Conservation (phyloP, 2,113 vertebrate species). For the Tachysurus vachellii region DNA sequence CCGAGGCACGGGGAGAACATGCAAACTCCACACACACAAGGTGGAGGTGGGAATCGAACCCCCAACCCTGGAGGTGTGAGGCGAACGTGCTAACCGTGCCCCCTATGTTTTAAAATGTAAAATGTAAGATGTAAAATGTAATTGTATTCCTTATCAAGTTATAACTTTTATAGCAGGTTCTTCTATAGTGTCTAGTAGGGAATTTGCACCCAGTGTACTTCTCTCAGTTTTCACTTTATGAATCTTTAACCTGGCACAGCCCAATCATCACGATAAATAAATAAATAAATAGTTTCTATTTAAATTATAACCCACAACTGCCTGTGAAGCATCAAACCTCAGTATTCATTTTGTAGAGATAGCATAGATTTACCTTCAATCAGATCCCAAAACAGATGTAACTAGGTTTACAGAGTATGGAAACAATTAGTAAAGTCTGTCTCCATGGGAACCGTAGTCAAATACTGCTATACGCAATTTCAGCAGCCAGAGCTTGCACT, state of each 20-base stretch:
- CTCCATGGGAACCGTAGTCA: constrained; percentile 64
- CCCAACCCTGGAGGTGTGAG: too few species aligned
- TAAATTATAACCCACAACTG: background rate
- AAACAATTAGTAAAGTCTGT: constrained; percentile 67
- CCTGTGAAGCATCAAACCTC: background rate
- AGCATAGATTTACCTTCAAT: constrained; percentile 21
- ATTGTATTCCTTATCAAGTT: too few species aligned
- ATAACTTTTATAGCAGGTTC: too few species aligned
- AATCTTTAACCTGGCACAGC: background rate
- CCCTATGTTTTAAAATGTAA: too few species aligned
- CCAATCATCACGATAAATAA: background rate
- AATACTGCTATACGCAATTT: constrained; percentile 64
- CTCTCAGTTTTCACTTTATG: background rate
- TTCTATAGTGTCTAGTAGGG: too few species aligned
- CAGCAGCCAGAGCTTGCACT: constrained; percentile 58
- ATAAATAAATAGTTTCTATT: background rate
- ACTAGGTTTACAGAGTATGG: constrained; percentile 57
- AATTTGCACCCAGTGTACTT: background rate
- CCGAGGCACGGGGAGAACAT: too few species aligned
- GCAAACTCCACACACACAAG: too few species aligned
- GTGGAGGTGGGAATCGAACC: too few species aligned
- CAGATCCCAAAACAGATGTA: background rate
- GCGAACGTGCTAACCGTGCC: too few species aligned
- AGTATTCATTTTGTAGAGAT: constrained; percentile 12
- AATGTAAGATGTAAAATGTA: too few species aligned